phyloP scores from a whole-genome alignment of 2,888 invertebrate species.

The Xestia ashworthii region DNA sequence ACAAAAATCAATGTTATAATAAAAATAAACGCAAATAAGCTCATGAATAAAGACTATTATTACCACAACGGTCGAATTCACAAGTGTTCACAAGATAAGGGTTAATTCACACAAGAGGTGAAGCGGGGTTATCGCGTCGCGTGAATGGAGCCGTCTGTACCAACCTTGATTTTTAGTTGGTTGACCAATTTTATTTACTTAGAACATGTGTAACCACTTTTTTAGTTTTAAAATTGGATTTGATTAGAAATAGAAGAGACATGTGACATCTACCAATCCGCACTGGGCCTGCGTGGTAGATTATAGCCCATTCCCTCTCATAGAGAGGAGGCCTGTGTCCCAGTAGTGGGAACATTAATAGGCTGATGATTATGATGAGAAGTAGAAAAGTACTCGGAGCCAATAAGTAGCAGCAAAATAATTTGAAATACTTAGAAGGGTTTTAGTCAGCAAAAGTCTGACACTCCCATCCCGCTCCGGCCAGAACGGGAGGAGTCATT shows the following conservation, averaged over 20 bases:
- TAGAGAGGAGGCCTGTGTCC: too few species aligned
- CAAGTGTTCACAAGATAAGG: slow-evolving; percentile 67
- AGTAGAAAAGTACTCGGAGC: background rate
- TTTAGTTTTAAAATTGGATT: background rate
- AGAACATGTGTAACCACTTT: slow-evolving; percentile 22
- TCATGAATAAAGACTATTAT: slow-evolving; percentile 40
- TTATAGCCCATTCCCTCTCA: too few species aligned
- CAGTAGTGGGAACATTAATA: too few species aligned
- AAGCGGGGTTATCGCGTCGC: slow-evolving; percentile 74
- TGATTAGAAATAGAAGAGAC: too few species aligned
- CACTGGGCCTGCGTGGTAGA: too few species aligned
- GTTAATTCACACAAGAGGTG: slow-evolving; percentile 73
- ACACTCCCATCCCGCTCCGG: too few species aligned
- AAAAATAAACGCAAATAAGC: slow-evolving; percentile 32
- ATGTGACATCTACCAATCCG: too few species aligned
- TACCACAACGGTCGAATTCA: slow-evolving; percentile 43
- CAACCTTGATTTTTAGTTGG: slow-evolving; percentile 74
- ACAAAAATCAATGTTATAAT: slow-evolving; percentile 20
- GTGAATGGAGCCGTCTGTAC: slow-evolving; percentile 56
- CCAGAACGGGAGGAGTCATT: too few species aligned
- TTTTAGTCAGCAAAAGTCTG: too few species aligned
- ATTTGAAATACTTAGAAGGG: background rate
- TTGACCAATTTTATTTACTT: slow-evolving; percentile 63
- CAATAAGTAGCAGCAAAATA: background rate
- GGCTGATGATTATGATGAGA: too few species aligned